Conservation (phyloP, 2,797 vertebrate species). For the Spatula versicolor region DNA sequence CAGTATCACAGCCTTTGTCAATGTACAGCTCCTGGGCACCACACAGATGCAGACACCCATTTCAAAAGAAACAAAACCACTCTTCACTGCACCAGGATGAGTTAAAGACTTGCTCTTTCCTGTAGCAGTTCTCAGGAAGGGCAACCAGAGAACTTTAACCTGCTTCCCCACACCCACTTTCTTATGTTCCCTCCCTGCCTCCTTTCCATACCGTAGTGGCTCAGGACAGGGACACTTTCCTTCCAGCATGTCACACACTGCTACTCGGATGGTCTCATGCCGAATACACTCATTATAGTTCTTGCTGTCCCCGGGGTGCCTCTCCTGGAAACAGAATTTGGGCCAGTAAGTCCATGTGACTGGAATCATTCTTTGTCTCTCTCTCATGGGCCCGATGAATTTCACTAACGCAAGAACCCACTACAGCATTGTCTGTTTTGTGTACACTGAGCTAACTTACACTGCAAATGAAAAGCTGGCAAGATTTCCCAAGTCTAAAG, state of each 20-base stretch:
- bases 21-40: background rate
- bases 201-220: constrained; percentile 85
- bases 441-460: background rate
- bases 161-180: background rate
- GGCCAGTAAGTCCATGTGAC: background rate
- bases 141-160: background rate
- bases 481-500: background rate
- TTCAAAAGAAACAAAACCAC: background rate
- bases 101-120: background rate
- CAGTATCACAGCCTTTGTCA: background rate
- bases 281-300: constrained; percentile 99
- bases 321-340: constrained; percentile 82
- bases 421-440: background rate
- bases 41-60: background rate
- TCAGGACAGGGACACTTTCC: constrained; percentile 94
- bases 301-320: constrained; percentile 97
- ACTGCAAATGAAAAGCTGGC: background rate
- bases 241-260: constrained; percentile 98
- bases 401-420: background rate
- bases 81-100: background rate
- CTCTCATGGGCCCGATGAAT: background rate
- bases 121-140: background rate
- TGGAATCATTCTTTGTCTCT: background rate
- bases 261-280: constrained; percentile 95
- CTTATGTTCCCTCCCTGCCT: background rate